Evolutionary conservation across 2,888 invertebrate species (phyloP), one percentile per base, ranked within the genome.

Genomic region (Anaspis maculata): DNA sequence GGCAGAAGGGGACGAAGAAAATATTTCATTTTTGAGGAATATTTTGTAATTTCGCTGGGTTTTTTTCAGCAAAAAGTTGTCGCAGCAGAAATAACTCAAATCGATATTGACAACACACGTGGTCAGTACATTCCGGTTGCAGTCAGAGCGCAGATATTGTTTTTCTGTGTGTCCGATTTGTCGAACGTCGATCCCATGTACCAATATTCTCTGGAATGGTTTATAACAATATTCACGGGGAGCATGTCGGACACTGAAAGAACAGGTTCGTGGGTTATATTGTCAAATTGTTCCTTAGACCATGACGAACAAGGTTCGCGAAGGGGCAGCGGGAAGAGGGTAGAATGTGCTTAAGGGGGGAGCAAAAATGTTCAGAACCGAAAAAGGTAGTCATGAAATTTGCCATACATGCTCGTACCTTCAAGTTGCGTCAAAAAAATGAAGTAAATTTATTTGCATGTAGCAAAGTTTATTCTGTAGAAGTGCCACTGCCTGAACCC

Each of bases 171-270:
- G 7, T 80, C 82, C 0, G 90, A 91, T 57, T 71, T 94, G 58
- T 81, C 89, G 24, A 81, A 79, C 51, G 81, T 94, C 14, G 91
- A 94, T 62, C 89, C 89, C 9, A 94, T 94, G 92, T 94, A 94
- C 64, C 92, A 92, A 62, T 94, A 91, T 64, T 92, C 92, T 0
- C 70, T 94, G 11, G 85, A 84, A 54, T 94, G 92, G 92, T 94
- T 90, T 59, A 80, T 89, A 49, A 76, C 77, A 42, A 77, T 92
- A 30, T 88, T 85, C 58, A 64, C 80, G 7, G 70, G 74, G 33
- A 80, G 82, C 49, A 86, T 88, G 70, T 71, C 77, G 0, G 73
- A 73, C 43, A 76, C 81, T 0, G 78, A 79, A 45, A 75, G 76
- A 39, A 73, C 76, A 39, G 74, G 79, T 79, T 45, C 60, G 37